Evolutionary conservation across 2,113 vertebrate genomes (phyloP), one percentile per base, ranked within the genome.

Genomic region (Carassius gibelio): DNA sequence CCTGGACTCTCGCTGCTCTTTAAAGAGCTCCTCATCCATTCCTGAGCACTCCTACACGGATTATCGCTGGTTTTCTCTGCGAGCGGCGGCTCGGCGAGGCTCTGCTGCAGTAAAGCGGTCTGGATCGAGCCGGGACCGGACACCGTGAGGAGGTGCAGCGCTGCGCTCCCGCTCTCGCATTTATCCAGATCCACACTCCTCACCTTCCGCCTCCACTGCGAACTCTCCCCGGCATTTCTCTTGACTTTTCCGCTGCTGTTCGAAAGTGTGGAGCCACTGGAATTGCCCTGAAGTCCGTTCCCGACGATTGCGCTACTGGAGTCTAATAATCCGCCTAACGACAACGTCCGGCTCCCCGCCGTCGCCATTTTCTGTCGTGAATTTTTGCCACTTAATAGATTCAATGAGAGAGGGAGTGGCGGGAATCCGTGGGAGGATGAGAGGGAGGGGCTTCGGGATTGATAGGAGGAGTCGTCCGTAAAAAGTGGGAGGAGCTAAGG

Each of bases 361-460:
- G 95, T 94, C 95, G 96, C 96, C 96, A 96, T 96, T 95, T 96
- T 96, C 95, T 95, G 92, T 93, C 90, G 93, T 93, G 93, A 94
- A 87, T 93, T 94, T 74, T 85, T 93, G 93, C 85, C 95, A 95
- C 95, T 94, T 90, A 88, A 87, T 81, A 89, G 90, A 91, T 92
- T 92, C 81, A 88, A 81, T 88, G 90, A 88, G 84, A 81, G 85
- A 86, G 88, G 90, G 91, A 90, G 92, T 82, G 83, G 88, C 86
- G 69, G 89, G 90, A 85, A 84, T 88, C 83, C 87, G 83, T 89
- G 93, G 90, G 86, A 81, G 86, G 87, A 15, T 68, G 66, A 36
- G 8, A 52, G 87, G 88, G 88, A 8, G 38, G 10, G 66, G 87
- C 10, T 17, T 36, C 5, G 0, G 1, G 62, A 3, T 4, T 2